Evolutionary conservation across 2,113 vertebrate genomes (phyloP).

Genomic region (Rhinogobius similis): DNA sequence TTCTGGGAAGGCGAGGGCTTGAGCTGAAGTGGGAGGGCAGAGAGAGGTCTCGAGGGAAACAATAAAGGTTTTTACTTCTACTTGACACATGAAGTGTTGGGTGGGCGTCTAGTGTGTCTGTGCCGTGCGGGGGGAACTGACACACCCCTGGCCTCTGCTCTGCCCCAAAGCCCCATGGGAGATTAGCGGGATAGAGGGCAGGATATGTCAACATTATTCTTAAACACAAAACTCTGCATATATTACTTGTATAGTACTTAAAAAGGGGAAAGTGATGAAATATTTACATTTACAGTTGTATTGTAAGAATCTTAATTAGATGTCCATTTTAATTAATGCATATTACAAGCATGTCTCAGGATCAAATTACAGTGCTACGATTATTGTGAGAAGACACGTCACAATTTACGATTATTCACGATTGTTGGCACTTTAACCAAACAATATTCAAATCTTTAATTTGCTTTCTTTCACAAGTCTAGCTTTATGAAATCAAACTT

Average conservation of each 20-base stretch:
- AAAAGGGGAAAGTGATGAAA: not conserved
- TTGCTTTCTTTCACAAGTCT: no score
- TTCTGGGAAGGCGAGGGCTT: constrained; percentile 37
- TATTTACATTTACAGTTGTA: not conserved
- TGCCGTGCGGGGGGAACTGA: constrained; percentile 39
- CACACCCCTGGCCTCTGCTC: constrained; percentile 42
- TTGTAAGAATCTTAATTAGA: not conserved
- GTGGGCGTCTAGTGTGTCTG: constrained; percentile 26
- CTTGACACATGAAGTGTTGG: constrained; percentile 41
- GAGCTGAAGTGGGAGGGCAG: constrained; percentile 20
- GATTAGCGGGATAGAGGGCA: constrained; percentile 38
- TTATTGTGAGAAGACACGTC: no score
- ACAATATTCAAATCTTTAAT: no score
- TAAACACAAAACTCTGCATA: constrained; percentile 9
- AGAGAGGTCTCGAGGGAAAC: constrained; percentile 42
- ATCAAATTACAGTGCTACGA: no score
- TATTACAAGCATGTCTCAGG: no score
- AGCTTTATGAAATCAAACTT: no score
- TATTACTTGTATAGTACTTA: constrained; percentile 1
- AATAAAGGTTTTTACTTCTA: constrained; percentile 52
- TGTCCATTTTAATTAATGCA: not conserved
- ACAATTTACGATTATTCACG: no score
- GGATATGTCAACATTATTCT: constrained; percentile 19
- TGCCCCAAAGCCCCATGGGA: constrained; percentile 50
- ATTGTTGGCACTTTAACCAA: no score